These are phyloP conservation scores for Collichthys lucidus DNA, from an alignment of 2,113 vertebrate genomes.

Conservation along the genomic window DNA sequence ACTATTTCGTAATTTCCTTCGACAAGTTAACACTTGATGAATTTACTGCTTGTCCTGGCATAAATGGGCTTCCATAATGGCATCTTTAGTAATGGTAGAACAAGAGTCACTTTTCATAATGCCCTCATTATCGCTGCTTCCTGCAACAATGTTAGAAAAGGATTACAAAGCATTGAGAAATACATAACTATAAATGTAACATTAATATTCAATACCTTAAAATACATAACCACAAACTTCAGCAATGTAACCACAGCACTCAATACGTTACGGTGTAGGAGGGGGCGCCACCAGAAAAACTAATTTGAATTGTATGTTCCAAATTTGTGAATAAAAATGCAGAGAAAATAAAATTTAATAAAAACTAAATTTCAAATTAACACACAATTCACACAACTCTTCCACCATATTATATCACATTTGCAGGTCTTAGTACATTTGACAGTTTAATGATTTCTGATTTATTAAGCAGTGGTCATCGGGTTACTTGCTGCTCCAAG, in stretches of 20 bases:
- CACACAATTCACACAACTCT: constrained; percentile 17
- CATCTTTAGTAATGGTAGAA: constrained; percentile 11
- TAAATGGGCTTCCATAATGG: background rate
- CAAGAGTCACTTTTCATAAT: constrained; percentile 12
- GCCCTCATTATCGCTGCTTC: constrained; percentile 18
- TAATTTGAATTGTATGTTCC: background rate
- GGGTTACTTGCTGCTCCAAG: background rate
- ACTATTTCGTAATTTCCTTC: background rate
- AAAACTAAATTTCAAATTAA: constrained; percentile 2
- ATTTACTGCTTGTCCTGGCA: background rate
- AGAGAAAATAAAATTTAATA: constrained; percentile 7
- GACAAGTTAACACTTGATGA: background rate
- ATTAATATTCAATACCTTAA: constrained; percentile 26
- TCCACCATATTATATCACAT: constrained; percentile 30
- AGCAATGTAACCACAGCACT: background rate
- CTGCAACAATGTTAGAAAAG: constrained; percentile 28
- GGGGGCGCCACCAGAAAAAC: background rate
- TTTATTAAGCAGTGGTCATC: background rate
- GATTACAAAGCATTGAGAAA: constrained; percentile 1
- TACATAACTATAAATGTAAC: constrained; percentile 16
- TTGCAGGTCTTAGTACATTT: constrained; percentile 31
- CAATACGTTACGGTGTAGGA: background rate
- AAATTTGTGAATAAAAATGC: constrained; percentile 2
- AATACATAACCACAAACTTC: constrained; percentile 5
- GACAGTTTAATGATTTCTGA: background rate